Evolutionary conservation across 2,113 vertebrate genomes (phyloP), one percentile per base, ranked within the genome.

Genomic region (Hystrix brachyura): DNA sequence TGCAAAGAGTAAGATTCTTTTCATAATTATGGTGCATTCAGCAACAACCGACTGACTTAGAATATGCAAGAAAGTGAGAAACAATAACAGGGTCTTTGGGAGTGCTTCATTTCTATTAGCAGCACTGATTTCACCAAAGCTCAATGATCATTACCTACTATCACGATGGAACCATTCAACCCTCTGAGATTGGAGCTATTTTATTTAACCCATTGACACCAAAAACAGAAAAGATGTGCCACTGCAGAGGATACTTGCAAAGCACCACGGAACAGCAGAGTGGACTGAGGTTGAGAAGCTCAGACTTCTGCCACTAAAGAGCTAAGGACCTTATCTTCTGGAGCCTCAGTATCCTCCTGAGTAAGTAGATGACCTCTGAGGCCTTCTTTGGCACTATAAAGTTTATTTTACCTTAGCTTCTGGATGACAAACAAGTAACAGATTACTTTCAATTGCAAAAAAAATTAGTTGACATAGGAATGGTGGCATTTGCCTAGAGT

Each of bases 1-100:
- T 98, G 98, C 97, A 34, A 98, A 98, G 98, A 98, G 98, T 97
- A 98, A 98, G 98, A 98, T 98, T 98, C 98, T 97, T 99, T 99
- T 99, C 98, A 98, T 98, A 99, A 99, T 99, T 99, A 99, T 92
- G 97, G 95, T 97, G 97, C 98, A 99, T 99, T 99, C 98, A 99
- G 98, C 98, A 98, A 98, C 96, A 97, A 98, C 97, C 98, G 98
- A 98, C 98, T 98, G 91, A 98, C 98, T 98, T 85, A 94, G 94
- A 98, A 98, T 97, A 97, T 95, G 97, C 97, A 98, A 98, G 97
- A 98, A 95, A 91, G 96, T 98, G 95, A 98, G 98, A 96, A 98
- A 99, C 98, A 98, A 98, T 98, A 98, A 97, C 0, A 18, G 91
- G 90, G 97, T 98, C 98, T 98, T 98, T 98, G 96, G 96, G 98